Percentiles rank a stretch among this genome's conserved stretches.
These are phyloP conservation scores for Myotis pilosus DNA, from an alignment of 2,797 vertebrate genomes.

Conservation along the genomic window DNA sequence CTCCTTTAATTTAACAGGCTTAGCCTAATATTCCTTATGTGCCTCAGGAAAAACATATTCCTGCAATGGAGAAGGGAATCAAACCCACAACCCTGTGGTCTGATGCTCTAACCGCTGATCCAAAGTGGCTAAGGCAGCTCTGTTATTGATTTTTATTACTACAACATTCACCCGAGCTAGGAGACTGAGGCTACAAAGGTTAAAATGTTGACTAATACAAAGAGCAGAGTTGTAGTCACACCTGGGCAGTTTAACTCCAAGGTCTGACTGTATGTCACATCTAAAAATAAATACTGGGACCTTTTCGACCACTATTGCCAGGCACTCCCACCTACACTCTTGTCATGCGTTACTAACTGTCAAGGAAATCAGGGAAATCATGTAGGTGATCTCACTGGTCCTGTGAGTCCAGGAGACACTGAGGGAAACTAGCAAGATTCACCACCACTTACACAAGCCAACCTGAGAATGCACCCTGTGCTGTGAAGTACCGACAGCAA, in stretches of 20 bases:
- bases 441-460: not conserved
- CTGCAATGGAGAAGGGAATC: no score
- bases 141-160: not conserved
- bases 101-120: no score
- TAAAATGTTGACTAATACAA: not conserved
- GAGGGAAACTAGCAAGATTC: not conserved
- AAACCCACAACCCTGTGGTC: no score
- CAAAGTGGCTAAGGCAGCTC: no score
- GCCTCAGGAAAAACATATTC: not conserved
- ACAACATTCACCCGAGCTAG: not conserved
- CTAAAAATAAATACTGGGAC: not conserved
- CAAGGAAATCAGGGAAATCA: not conserved
- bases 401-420: not conserved
- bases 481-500: not conserved
- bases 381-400: not conserved
- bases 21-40: not conserved
- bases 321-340: not conserved
- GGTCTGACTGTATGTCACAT: not conserved
- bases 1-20: not conserved
- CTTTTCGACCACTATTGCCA: not conserved
- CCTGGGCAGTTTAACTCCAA: not conserved
- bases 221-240: not conserved
- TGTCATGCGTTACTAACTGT: not conserved
- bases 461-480: fast-evolving
- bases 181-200: not conserved